Percentiles rank a stretch among this genome's conserved stretches.
phyloP scores from a whole-genome alignment of 2,888 invertebrate species.

The Drosophila subsilvestris region DNA sequence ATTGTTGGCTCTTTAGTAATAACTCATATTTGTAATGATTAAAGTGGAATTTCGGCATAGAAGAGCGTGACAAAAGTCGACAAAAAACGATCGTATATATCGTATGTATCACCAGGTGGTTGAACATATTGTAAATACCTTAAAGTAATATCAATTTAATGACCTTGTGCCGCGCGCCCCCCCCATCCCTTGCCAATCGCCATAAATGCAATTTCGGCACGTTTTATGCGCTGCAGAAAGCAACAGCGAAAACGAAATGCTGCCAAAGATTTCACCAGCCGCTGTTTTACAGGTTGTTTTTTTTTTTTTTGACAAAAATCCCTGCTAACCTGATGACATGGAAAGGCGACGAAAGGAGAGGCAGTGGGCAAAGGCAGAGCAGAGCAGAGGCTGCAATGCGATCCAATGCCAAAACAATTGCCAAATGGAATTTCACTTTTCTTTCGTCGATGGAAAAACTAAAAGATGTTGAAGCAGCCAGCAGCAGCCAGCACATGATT shows the following conservation, averaged over 20 bases:
- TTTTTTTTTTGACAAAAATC: slow-evolving; percentile 65
- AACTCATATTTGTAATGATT: neutral
- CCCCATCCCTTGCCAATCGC: neutral
- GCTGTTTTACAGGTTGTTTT: neutral
- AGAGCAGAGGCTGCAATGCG: slow-evolving; percentile 14
- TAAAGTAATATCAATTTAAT: slow-evolving; percentile 35
- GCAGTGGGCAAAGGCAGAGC: neutral
- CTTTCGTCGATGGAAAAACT: slow-evolving; percentile 59
- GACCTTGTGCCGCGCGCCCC: slow-evolving; percentile 25
- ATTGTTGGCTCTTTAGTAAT: neutral
- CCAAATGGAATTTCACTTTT: slow-evolving; percentile 69
- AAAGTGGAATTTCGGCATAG: neutral
- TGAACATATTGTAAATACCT: slow-evolving; percentile 17
- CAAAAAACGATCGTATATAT: neutral
- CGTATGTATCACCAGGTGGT: neutral
- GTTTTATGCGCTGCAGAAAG: slow-evolving; percentile 26
- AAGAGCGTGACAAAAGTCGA: neutral
- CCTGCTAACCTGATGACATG: slow-evolving; percentile 78
- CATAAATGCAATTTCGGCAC: slow-evolving; percentile 44
- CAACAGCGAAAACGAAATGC: neutral
- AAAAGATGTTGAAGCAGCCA: slow-evolving; percentile 24
- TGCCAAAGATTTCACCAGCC: slow-evolving; percentile 61
- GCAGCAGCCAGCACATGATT: slow-evolving; percentile 46
- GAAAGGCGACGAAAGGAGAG: slow-evolving; percentile 28
- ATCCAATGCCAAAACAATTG: slow-evolving; percentile 32